A percentile compares a stretch with the other conserved stretches of the same genome.
These are phyloP conservation scores for Sciaenops ocellatus DNA, from an alignment of 2,797 vertebrate species.

Conservation along the genomic window DNA sequence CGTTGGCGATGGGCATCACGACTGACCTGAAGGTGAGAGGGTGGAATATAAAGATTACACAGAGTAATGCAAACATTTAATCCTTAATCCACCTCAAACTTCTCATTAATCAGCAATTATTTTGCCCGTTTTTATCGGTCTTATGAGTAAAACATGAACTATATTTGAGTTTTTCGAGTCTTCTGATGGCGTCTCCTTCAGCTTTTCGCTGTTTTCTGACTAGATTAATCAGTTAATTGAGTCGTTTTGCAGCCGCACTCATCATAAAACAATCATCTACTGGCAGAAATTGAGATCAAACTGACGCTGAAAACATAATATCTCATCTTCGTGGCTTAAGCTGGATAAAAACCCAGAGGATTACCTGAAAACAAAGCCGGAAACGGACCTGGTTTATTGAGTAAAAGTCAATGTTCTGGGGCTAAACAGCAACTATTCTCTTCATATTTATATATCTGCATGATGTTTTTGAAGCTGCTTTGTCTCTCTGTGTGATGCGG, in stretches of 20 bases:
- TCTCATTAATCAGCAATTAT: neutral
- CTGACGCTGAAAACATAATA: too few species aligned
- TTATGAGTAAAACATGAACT: too few species aligned
- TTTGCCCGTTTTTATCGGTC: too few species aligned
- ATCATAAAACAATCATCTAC: too few species aligned
- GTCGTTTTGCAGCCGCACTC: too few species aligned
- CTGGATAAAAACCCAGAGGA: neutral
- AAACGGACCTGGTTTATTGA: neutral
- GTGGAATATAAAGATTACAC: neutral
- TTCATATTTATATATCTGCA: neutral
- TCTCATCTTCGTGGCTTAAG: too few species aligned
- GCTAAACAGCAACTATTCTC: neutral
- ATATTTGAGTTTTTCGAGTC: too few species aligned
- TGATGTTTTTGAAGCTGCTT: neutral
- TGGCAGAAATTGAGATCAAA: too few species aligned
- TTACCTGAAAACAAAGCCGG: neutral
- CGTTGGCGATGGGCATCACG: conserved; percentile 94
- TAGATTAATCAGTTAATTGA: too few species aligned
- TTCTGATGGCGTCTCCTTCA: too few species aligned
- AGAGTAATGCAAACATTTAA: neutral
- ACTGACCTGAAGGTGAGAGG: conserved; percentile 84
- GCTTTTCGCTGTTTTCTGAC: too few species aligned
- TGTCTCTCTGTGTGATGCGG: neutral
- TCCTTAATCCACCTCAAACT: neutral
- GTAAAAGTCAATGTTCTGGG: neutral